Evolutionary conservation across 2,888 invertebrate species (phyloP), one percentile per base, ranked within the genome.

Genomic region (Scrobipalpa atriplicella): DNA sequence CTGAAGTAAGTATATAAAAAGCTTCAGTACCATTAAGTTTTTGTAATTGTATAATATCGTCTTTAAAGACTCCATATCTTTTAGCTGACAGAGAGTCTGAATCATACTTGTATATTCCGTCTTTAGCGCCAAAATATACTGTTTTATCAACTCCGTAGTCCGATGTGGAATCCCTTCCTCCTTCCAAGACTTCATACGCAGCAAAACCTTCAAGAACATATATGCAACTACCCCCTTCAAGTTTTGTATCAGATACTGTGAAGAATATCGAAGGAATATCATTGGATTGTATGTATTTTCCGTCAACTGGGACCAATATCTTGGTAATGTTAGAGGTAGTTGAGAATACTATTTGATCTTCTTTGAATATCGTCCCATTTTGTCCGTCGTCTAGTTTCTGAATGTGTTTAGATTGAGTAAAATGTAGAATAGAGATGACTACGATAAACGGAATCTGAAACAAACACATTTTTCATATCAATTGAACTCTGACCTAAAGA

Each of bases 141-240:
- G 74, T 64, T 67, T 67, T 80, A 0, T 85, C 84, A 0, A 69
- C 69, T 7, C 83, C 78, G 11, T 86, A 88, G 58, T 86, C 87
- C 1, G 85, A 79, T 2, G 88, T 88, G 0, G 85, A 75, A 54
- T 89, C 89, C 65, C 86, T 75, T 0, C 89, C 89, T 0, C 88
- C 88, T 78, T 88, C 88, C 1, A 89, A 70, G 0, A 89, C 65
- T 76, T 88, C 87, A 39, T 82, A 89, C 0, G 88, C 86, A n/a
- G 85, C 85, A 10, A 86, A 76, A 1, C 83, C 88, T 81, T 89
- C 86, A 11, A 90, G 66, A 0, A 87, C 87, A n/a, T 86, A 89
- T 1, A 90, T 84, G 69, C 88, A 87, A 29, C 80, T 79, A 0
- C 86, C 88, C 1, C 85, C 85, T 63, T 86, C 83, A 7, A 83